phyloP scores from a whole-genome alignment of 2,113 vertebrate genomes.

The Anoura caudifer region DNA sequence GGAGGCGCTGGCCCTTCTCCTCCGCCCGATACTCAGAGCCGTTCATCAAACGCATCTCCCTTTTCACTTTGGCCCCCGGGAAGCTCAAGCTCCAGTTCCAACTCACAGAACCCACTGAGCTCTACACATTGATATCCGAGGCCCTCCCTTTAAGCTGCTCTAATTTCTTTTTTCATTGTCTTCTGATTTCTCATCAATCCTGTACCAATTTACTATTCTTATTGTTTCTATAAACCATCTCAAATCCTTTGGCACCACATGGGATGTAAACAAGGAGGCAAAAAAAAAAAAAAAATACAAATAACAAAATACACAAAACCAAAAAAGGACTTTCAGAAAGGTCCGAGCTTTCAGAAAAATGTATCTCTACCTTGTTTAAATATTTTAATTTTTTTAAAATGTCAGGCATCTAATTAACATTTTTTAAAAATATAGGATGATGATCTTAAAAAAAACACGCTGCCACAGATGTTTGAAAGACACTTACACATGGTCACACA shows the following conservation, averaged over 20 bases:
- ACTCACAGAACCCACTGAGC: rapidly evolving
- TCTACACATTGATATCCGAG: background rate
- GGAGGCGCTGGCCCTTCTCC: background rate
- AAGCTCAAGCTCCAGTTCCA: background rate
- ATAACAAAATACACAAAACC: background rate
- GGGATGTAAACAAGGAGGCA: background rate
- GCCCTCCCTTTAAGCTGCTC: background rate
- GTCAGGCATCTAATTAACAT: background rate
- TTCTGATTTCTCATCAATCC: background rate
- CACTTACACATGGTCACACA: slow-evolving; percentile 55
- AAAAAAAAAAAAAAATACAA: background rate
- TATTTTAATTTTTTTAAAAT: background rate
- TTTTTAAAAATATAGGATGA: background rate
- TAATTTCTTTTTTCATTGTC: background rate
- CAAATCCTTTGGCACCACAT: background rate
- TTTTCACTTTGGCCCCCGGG: background rate
- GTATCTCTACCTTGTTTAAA: background rate
- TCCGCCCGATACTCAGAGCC: background rate
- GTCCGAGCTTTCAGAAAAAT: background rate
- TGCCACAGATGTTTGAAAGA: slow-evolving; percentile 47
- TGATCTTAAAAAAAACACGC: background rate
- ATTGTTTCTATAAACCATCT: background rate
- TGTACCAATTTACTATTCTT: background rate
- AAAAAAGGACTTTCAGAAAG: background rate
- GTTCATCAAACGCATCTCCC: background rate